These are phyloP conservation scores for Pseudomugil tenellus DNA, from an alignment of 2,797 vertebrate species.

Conservation along the genomic window DNA sequence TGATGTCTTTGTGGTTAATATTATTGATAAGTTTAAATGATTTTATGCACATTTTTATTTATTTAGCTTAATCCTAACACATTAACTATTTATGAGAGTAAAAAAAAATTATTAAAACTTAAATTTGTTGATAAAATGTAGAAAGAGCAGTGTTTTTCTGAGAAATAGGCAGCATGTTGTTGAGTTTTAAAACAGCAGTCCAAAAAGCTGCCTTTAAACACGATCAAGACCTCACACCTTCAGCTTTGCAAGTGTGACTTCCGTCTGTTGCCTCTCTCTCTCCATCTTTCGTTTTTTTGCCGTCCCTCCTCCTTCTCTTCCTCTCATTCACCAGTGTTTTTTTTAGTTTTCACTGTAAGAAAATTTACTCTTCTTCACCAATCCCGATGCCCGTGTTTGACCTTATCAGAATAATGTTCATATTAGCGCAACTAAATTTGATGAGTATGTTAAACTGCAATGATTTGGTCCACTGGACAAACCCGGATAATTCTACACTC, in stretches of 20 bases:
- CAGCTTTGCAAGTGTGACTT: constrained; percentile 79
- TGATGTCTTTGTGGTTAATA: constrained; percentile 6
- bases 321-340: constrained; percentile 44
- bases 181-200: constrained; percentile 77
- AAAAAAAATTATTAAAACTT: not conserved
- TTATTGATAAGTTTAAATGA: not conserved
- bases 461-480: not conserved
- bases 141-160: constrained; percentile 12
- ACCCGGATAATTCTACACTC: not conserved
- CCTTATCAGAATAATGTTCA: constrained; percentile 2
- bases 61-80: not conserved
- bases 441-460: not conserved
- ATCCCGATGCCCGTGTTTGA: not conserved
- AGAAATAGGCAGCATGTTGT: constrained; percentile 58
- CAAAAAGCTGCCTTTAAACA: constrained; percentile 80
- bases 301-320: constrained; percentile 28
- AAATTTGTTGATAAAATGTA: not conserved
- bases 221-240: constrained; percentile 82
- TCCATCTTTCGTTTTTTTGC: constrained; percentile 38
- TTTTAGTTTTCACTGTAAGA: constrained; percentile 5
- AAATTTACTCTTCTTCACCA: constrained; percentile 3
- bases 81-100: not conserved
- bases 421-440: not conserved
- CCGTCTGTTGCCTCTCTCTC: constrained; percentile 76
- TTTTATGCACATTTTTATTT: not conserved